Conservation (phyloP, 2,888 invertebrate species). For the Diarsia dahlii region DNA sequence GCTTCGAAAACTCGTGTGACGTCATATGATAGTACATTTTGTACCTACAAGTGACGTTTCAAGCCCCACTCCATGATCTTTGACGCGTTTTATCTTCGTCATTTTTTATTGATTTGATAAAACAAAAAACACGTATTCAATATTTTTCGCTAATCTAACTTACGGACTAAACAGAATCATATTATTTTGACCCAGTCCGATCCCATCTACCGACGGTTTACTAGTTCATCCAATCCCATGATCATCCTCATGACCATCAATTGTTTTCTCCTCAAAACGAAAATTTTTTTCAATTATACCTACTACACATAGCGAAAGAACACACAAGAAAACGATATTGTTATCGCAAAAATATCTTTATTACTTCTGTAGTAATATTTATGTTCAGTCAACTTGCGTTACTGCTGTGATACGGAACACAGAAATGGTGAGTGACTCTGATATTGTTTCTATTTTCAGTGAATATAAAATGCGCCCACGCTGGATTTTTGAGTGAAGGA, state of each 20-base stretch:
- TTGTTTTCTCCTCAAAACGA: constrained; percentile 14
- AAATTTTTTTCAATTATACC: background rate
- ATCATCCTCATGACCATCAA: background rate
- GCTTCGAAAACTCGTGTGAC: too few relatives aligned
- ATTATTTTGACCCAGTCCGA: too few relatives aligned
- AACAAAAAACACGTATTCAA: too few relatives aligned
- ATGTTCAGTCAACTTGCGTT: constrained; percentile 31
- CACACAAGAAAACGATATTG: constrained; percentile 18
- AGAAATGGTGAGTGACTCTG: constrained; percentile 48
- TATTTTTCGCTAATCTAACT: too few relatives aligned
- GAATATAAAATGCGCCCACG: constrained; percentile 40
- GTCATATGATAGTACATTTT: too few relatives aligned
- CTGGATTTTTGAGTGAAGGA: constrained; percentile 19
- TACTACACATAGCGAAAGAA: background rate
- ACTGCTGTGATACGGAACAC: constrained; percentile 25
- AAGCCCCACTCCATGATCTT: too few relatives aligned
- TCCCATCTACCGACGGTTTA: background rate
- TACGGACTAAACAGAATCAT: too few relatives aligned
- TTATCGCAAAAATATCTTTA: constrained; percentile 55
- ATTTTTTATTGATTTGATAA: too few relatives aligned
- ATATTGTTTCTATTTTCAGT: constrained; percentile 29
- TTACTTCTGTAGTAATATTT: constrained; percentile 12
- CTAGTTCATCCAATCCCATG: too few relatives aligned
- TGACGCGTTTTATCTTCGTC: too few relatives aligned
- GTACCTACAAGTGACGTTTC: too few relatives aligned